Base-by-base conservation (phyloP, 2,113 vertebrate species). In the Gavialis gangeticus region DNA sequence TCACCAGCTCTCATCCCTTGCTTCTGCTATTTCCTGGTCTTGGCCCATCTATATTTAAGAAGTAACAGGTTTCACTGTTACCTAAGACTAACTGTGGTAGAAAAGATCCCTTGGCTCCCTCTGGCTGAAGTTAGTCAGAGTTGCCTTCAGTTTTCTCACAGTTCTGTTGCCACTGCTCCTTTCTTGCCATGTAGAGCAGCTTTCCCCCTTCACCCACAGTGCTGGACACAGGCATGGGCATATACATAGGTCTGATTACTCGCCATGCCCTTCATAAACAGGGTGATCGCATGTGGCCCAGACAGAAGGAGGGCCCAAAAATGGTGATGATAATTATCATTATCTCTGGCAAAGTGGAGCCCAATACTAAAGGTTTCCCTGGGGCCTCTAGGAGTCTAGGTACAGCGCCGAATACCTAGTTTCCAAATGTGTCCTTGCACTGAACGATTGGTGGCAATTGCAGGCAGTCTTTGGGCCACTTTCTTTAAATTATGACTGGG, bases 41-140 rank as follows among this genome's bases (percentile, higher is more conserved):
- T 96, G 96, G 92, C 96, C 94, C 91, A 55, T 88, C 84, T 89
- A 73, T 97, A 91, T 97, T 8, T 97, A 97, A 96, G 96, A 94
- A 77, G 85, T 85, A 97, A 89, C 95, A 90, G 85, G 86, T 96
- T 95, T 97, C 94, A 94, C 94, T 96, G 95, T 96, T 95, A 97
- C 85, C 86, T 67, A 88, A 85, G 89, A 94, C 88, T 96, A 95
- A 95, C 97, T 93, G 96, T 97, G 95, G 95, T 94, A 96, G 87
- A 85, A 79, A 88, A 95, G 82, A 95, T 79, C 94, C 88, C 85
- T 94, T 94, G 95, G 96, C 96, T 34, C 95, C 95, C 96, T 97
- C 95, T 96, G 96, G 96, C 92, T 96, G 64, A 71, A 95, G 95
- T 95, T 97, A 96, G 95, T 91, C 95, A 93, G 1, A 55, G 78